These are phyloP conservation scores for Clarias magur DNA, from an alignment of 2,113 vertebrate genomes.

Conservation along the genomic window DNA sequence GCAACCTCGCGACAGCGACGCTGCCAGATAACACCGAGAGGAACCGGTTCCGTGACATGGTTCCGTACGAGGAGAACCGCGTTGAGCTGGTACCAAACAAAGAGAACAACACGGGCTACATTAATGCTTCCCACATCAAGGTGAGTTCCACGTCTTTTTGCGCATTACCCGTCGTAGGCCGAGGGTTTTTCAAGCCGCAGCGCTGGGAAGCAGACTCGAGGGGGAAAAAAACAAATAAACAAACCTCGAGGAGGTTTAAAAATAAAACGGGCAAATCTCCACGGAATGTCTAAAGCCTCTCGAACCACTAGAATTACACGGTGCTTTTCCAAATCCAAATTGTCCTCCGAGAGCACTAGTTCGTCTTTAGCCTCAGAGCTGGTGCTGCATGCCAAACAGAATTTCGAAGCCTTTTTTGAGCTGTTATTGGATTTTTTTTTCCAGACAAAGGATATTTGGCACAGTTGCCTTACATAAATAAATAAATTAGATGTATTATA, in stretches of 20 bases:
- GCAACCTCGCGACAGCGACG: constrained; percentile 78
- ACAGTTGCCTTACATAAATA: neutral
- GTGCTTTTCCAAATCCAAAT: neutral
- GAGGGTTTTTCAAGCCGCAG: neutral
- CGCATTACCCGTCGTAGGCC: neutral
- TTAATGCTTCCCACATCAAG: constrained; percentile 93
- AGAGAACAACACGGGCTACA: constrained; percentile 97
- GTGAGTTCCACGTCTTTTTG: constrained; percentile 65
- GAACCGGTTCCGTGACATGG: constrained; percentile 93
- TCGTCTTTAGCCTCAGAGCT: neutral
- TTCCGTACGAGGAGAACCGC: constrained; percentile 89
- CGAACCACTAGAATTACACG: neutral
- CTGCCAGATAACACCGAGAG: constrained; percentile 88
- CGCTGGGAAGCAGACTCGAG: neutral
- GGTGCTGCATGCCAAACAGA: neutral
- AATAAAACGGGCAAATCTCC: neutral
- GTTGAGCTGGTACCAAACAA: constrained; percentile 97
- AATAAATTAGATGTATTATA: neutral
- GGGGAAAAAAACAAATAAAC: neutral
- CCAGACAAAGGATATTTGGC: neutral
- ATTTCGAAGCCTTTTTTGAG: neutral
- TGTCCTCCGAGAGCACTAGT: neutral
- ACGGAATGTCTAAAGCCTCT: constrained; percentile 4
- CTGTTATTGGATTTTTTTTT: neutral
- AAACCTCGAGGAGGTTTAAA: neutral